A percentile compares a stretch with the other conserved stretches of the same genome.
Evolutionary conservation across 64 coral and sea anemone genomes (phyloP).

Genomic region (Acropora yongei): DNA sequence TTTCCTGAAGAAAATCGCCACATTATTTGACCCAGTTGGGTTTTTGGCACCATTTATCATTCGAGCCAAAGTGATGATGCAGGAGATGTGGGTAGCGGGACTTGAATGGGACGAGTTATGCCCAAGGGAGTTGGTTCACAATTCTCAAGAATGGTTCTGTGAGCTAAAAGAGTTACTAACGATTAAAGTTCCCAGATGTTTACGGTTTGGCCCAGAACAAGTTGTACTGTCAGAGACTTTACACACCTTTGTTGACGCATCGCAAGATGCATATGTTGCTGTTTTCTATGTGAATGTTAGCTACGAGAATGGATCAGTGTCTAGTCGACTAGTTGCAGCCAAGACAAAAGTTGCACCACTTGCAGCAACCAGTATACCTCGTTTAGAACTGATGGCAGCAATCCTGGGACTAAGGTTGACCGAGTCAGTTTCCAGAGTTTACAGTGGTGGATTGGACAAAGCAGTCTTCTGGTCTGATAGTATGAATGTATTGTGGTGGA

Average conservation of each 20-base stretch:
- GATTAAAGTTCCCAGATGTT: constrained; percentile 51
- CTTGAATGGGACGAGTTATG: constrained; percentile 48
- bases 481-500: constrained; percentile 49
- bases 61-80: constrained; percentile 51
- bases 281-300: constrained; percentile 37
- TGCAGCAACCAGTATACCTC: constrained; percentile 16
- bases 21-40: constrained; percentile 45
- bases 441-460: neutral
- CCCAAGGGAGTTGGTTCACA: neutral
- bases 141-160: constrained; percentile 9
- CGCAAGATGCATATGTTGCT: constrained; percentile 13
- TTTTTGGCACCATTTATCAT: constrained; percentile 61
- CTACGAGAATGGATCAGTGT: constrained; percentile 22
- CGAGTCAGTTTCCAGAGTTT: constrained; percentile 9
- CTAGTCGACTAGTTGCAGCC: constrained; percentile 26
- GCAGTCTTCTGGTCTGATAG: constrained; percentile 47
- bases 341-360: constrained; percentile 52
- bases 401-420: constrained; percentile 41
- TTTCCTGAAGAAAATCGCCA: constrained; percentile 34
- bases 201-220: constrained; percentile 43
- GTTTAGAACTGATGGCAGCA: constrained; percentile 58
- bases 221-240: constrained; percentile 5
- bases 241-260: constrained; percentile 46
- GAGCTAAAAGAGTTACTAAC: neutral
- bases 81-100: constrained; percentile 51